Evolutionary conservation across 2,888 invertebrate species (phyloP), one percentile per base, ranked within the genome.

Genomic region (Drosophila anomelani): DNA sequence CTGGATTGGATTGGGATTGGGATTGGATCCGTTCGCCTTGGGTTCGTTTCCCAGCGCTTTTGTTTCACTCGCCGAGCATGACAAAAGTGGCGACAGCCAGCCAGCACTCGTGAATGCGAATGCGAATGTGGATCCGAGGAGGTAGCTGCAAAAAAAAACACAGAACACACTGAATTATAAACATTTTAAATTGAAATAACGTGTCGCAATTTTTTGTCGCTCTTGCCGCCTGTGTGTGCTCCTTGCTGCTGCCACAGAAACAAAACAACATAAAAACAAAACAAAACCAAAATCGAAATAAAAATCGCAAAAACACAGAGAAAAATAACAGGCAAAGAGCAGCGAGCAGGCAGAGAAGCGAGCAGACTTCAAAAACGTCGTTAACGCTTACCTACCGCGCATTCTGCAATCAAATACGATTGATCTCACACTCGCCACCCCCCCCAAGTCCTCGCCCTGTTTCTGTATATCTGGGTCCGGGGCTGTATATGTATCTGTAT

Each of bases 341-440:
- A 61, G 64, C 66, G 76, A 47, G 47, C 47, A 32, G 47, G 49
- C 49, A 51, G 51, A 53, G 46, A 58, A 72, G 67, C 64, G 74
- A 77, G 20, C 20, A 20, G 85, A 85, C 84, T 87, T 88, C 86
- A 79, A 86, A 89, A 88, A 80, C 86, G 84, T 89, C 90, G 86
- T 86, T 89, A 87, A 90, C 87, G 82, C 87, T 87, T 91, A 90
- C 91, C 91, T 91, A 91, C 91, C 91, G 91, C 91, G 82, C 79
- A 81, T 89, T 80, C 84, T 83, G 90, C 90, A 90, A 90, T 91
- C 90, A 91, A 91, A 89, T 85, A 76, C 91, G 90, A 90, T 91
- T 90, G 90, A 91, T 91, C 91, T 91, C 88, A 80, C 72, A 78
- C 89, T 76, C 64, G 63, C 60, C 55, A 46, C 44, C 44, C 49